phyloP scores from a whole-genome alignment of 2,797 vertebrate species.

The Brachyrhaphis roseni region DNA sequence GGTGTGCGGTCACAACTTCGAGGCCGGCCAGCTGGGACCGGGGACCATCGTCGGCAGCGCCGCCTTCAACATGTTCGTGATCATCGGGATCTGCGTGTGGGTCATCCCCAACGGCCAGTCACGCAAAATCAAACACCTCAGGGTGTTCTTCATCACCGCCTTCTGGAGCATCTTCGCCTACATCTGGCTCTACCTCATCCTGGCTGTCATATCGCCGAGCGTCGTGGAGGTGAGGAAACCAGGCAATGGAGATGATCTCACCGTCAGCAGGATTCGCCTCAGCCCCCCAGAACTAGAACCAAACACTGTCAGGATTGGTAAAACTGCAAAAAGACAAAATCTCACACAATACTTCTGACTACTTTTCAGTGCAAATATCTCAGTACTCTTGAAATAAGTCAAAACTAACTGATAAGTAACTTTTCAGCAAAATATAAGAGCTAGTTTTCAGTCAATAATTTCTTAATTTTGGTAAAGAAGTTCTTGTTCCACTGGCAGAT shows the following conservation, averaged over 20 bases:
- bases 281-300: too few relatives aligned
- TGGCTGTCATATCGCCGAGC: conserved; percentile 87
- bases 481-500: too few relatives aligned
- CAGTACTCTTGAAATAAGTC: too few relatives aligned
- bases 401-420: too few relatives aligned
- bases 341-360: too few relatives aligned
- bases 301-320: too few relatives aligned
- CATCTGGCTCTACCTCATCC: conserved; percentile 91
- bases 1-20: conserved; percentile 87
- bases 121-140: conserved; percentile 88
- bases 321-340: too few relatives aligned
- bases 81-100: conserved; percentile 88
- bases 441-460: too few relatives aligned
- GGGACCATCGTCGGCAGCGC: conserved; percentile 93
- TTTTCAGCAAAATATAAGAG: too few relatives aligned
- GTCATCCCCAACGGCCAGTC: conserved; percentile 85
- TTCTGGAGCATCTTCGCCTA: conserved; percentile 95
- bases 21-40: conserved; percentile 86
- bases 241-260: neutral
- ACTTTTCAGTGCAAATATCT: too few relatives aligned
- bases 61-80: conserved; percentile 96
- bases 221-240: conserved; percentile 78
- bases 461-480: too few relatives aligned
- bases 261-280: neutral
- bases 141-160: conserved; percentile 92